phyloP scores from a whole-genome alignment of 2,113 vertebrate genomes.

The Tragelaphus scriptus region DNA sequence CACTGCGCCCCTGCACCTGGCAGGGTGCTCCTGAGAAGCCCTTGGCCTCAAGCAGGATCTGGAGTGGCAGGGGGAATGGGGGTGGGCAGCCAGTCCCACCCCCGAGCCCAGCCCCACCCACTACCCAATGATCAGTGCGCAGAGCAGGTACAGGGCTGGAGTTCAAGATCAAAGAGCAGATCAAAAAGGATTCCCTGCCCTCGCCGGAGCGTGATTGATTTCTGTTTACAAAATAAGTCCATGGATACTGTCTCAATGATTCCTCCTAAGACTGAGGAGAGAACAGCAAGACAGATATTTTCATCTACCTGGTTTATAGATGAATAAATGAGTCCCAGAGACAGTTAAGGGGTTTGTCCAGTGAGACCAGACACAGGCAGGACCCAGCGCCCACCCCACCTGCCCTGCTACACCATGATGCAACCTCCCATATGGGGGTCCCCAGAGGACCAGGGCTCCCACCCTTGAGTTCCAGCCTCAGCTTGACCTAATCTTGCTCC shows the following conservation, averaged over 20 bases:
- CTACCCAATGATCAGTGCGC: fast-evolving
- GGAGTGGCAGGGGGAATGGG: not conserved
- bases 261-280: not conserved
- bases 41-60: not conserved
- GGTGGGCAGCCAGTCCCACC: no score
- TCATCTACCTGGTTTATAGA: not conserved
- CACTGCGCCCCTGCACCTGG: not conserved
- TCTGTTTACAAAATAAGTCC: not conserved
- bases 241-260: not conserved
- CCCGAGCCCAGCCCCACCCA: not conserved
- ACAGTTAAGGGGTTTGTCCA: not conserved
- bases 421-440: fast-evolving
- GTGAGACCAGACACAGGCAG: not conserved
- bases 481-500: not conserved
- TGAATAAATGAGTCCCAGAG: not conserved
- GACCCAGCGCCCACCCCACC: not conserved
- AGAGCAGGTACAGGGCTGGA: not conserved
- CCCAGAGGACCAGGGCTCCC: fast-evolving
- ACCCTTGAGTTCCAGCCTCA: not conserved
- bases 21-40: not conserved
- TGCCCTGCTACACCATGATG: fast-evolving
- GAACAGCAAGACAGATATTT: not conserved
- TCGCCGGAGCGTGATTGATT: not conserved
- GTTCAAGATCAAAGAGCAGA: not conserved
- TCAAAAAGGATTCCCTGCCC: not conserved